Conservation (phyloP, 1,140 invertebrate genomes). For the Phthorimaea operculella region DNA sequence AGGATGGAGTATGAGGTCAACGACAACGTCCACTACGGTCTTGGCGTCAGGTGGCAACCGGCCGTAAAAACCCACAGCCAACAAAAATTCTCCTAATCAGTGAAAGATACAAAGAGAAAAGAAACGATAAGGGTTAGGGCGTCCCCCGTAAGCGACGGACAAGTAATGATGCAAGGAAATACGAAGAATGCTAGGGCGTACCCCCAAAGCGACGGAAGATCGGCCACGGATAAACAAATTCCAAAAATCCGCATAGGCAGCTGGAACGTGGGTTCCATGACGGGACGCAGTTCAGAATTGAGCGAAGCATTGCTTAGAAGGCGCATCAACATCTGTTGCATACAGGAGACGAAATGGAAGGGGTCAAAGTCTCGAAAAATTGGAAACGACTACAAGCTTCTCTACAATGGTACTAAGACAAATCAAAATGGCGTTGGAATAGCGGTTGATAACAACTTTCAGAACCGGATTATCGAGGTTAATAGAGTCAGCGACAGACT, state of each 20-base stretch:
- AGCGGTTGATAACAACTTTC: not conserved
- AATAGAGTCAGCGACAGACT: too few relatives aligned
- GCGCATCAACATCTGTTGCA: conserved; percentile 15
- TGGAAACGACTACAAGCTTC: conserved; percentile 12
- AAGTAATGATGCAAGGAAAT: too few relatives aligned
- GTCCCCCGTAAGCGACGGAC: too few relatives aligned
- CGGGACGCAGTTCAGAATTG: not conserved
- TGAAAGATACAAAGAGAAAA: not conserved
- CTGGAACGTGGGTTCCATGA: not conserved
- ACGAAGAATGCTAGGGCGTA: too few relatives aligned
- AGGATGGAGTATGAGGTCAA: too few relatives aligned
- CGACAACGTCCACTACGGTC: too few relatives aligned
- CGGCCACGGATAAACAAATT: not conserved
- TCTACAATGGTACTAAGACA: conserved; percentile 10
- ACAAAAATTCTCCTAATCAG: not conserved
- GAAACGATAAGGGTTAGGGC: not conserved
- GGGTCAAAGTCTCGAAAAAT: conserved; percentile 17
- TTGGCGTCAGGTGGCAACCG: too few relatives aligned
- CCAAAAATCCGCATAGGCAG: not conserved
- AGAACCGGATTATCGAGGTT: not conserved
- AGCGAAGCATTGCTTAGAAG: not conserved
- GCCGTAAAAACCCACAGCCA: conserved; percentile 1
- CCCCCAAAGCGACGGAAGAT: not conserved
- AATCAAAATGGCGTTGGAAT: not conserved
- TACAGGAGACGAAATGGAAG: too few relatives aligned